These are phyloP conservation scores for Elmis aenea DNA, from an alignment of 2,888 invertebrate species.

Conservation along the genomic window DNA sequence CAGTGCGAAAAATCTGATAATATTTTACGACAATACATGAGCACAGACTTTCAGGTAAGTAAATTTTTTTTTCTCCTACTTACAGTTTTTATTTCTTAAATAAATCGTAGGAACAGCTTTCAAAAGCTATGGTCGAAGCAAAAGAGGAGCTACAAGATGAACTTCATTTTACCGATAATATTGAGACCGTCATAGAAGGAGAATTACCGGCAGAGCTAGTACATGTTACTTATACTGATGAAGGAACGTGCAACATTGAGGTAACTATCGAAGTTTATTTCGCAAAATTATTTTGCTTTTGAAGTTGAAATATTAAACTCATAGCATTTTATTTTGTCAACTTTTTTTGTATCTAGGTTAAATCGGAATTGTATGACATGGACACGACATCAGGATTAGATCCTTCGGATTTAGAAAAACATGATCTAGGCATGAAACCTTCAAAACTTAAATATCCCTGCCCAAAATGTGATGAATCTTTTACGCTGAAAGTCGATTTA, in stretches of 20 bases:
- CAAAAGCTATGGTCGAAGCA: conserved; percentile 28
- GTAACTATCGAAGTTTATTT: conserved; percentile 5
- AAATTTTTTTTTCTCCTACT: not conserved
- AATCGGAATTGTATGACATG: conserved; percentile 23
- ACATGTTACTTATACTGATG: conserved; percentile 27
- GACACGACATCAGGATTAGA: conserved; percentile 3
- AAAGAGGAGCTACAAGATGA: conserved; percentile 40
- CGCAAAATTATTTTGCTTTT: no score
- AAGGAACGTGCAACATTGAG: conserved; percentile 22
- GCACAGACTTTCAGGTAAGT: conserved; percentile 45
- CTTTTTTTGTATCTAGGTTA: conserved; percentile 11
- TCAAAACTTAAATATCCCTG: conserved; percentile 41
- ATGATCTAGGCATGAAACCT: conserved; percentile 7
- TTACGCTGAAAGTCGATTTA: conserved; percentile 43
- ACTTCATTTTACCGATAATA: conserved; percentile 36
- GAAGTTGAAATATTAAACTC: no score
- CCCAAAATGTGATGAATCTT: conserved; percentile 41
- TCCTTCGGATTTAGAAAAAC: conserved; percentile 12
- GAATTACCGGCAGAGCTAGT: conserved; percentile 35
- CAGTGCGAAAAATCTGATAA: conserved; percentile 48
- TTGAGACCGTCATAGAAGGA: conserved; percentile 35
- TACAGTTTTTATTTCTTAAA: not conserved
- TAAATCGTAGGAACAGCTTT: not conserved
- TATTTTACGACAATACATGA: conserved; percentile 43
- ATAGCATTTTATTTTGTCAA: no score